These are phyloP conservation scores for Netelia fuscicornis DNA, from an alignment of 2,888 invertebrate species.

Conservation along the genomic window DNA sequence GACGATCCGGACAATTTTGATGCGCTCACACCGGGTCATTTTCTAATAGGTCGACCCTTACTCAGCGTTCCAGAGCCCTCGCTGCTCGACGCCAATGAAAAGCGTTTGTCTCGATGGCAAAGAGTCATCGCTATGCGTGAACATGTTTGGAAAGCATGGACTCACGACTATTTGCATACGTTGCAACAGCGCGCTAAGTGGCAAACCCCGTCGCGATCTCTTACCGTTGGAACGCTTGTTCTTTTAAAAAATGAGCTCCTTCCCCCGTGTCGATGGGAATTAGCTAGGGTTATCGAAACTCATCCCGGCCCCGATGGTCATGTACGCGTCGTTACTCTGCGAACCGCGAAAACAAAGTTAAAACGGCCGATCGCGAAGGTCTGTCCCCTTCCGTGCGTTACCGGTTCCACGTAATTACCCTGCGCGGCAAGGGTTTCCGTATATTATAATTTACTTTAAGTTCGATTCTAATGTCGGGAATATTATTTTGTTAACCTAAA, in stretches of 20 bases:
- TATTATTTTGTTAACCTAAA: too few species aligned
- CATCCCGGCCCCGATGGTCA: conserved; percentile 69
- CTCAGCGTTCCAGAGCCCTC: conserved; percentile 66
- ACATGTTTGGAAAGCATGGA: conserved; percentile 70
- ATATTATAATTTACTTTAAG: not conserved
- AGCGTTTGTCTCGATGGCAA: conserved; percentile 70
- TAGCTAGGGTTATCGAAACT: conserved; percentile 60
- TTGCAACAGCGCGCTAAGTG: conserved; percentile 71
- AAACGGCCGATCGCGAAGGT: conserved; percentile 64
- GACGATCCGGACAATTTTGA: conserved; percentile 45
- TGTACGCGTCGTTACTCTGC: conserved; percentile 68
- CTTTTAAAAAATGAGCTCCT: conserved; percentile 64
- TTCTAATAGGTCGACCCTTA: conserved; percentile 67
- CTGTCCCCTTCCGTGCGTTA: conserved; percentile 45
- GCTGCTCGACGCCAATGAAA: conserved; percentile 48
- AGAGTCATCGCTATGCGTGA: conserved; percentile 55
- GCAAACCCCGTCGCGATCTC: conserved; percentile 16
- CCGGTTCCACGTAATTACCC: not conserved
- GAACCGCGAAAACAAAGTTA: conserved; percentile 56
- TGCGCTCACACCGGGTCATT: conserved; percentile 70
- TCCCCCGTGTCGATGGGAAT: conserved; percentile 64
- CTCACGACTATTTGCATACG: conserved; percentile 69
- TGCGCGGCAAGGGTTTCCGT: not conserved
- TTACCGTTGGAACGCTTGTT: conserved; percentile 63
- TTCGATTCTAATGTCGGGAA: not conserved